phyloP scores from a whole-genome alignment of 2,113 vertebrate species.

The Heterochromis multidens region DNA sequence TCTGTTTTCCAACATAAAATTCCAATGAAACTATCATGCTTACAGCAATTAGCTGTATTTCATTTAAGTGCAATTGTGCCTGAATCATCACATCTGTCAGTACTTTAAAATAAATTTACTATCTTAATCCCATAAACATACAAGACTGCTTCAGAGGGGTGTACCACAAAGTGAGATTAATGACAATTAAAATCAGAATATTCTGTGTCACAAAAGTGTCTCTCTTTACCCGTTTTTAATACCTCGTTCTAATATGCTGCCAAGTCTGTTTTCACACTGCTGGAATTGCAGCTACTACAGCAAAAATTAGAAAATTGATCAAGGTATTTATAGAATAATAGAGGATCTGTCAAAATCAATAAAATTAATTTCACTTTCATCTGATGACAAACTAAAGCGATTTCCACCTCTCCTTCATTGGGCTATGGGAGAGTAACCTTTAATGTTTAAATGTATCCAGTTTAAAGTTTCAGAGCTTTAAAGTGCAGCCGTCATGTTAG shows the following conservation, averaged over 20 bases:
- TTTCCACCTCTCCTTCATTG: too few species aligned
- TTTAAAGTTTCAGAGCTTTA: neutral
- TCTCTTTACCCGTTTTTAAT: neutral
- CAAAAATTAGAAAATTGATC: neutral
- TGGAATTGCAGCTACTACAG: neutral
- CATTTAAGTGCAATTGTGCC: neutral
- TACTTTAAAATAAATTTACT: neutral
- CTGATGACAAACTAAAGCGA: too few species aligned
- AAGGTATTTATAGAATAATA: too few species aligned
- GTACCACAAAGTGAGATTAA: too few species aligned
- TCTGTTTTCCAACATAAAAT: neutral
- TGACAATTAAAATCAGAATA: too few species aligned
- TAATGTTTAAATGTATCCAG: neutral
- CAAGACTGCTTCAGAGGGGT: neutral
- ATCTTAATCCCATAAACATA: neutral
- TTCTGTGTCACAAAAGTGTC: accelerated
- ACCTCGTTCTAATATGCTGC: neutral
- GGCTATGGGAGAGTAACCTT: too few species aligned
- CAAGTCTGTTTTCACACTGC: neutral
- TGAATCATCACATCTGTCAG: neutral
- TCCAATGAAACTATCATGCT: neutral
- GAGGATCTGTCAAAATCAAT: too few species aligned
- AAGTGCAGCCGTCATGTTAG: accelerated
- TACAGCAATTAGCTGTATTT: neutral
- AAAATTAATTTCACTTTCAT: neutral